Evolutionary conservation across 23 tunicate genomes (phyloP), one percentile per base, ranked within the genome.

Genomic region (Corella eumyota): DNA sequence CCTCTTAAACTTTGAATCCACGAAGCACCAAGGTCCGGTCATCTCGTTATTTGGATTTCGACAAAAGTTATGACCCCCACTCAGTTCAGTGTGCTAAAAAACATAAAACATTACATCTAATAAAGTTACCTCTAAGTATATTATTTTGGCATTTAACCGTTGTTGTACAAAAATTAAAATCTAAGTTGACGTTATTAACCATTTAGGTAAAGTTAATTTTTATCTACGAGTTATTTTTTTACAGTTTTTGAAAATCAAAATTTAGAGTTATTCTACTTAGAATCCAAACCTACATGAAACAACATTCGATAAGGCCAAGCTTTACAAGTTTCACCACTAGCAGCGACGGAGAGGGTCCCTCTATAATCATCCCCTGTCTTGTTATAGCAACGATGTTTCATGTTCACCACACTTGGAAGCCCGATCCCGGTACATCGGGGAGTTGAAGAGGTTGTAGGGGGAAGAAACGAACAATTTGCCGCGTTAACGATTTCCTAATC

Each of bases 41-140:
- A 30, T 63, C 15, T 1, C 31, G 36, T 47, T 61, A 4, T 69
- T 69, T 0, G 90, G 90, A 47, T 80, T 80, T 6, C 90, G 72
- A 34, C 90, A 80, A 48, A 71, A 80, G 65, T 72, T 80, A 51
- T 80, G 90, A 5, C 90, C 90, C 3, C 90, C 90, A 22, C 79
- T 58, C 32, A 80, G 61, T 27, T 59, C 52, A 3, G 84, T 81
- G 69, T 68, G 36, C 93, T 83, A 59, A 11, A 50, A 28, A 4
- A 28, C 17, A 60, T 25, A 54, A 6, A 54, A 51, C 11, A 9
- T 40, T 40, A 40, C 48, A 9, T 9, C 11, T 15, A n/a, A n/a
- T n/a, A n/a, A n/a, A n/a, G n/a, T n/a, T n/a, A n/a, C n/a, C n/a
- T n/a, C n/a, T n/a, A n/a, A n/a, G n/a, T n/a, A n/a, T n/a, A n/a